Evolutionary conservation across 2,797 vertebrate genomes (phyloP), one percentile per base, ranked within the genome.

Genomic region (Ataeniobius toweri): DNA sequence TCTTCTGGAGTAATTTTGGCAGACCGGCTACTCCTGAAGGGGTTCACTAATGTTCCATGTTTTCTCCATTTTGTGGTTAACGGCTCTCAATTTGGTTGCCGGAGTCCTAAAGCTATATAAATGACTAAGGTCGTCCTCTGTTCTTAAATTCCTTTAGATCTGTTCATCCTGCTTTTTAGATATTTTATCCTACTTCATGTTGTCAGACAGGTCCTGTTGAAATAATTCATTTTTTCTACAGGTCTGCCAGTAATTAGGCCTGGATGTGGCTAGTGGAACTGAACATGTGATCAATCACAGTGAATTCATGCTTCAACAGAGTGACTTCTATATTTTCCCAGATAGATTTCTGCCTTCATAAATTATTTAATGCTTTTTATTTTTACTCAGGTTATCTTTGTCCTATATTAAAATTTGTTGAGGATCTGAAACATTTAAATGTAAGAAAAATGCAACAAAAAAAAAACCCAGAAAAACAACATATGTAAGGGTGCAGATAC

Each of bases 391-490:
- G 31, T 20, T n/a, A 7, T 69, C 20, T 41, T 24, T 41, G 3
- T 41, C 20, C 1, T 22, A 22, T 22, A 67, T 67, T 12, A 24
- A 39, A 67, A 41, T 12, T 22, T 24, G 36, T 26, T 69, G 24
- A 16, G 14, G 12, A 46, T 26, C 41, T 26, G 41, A 46, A n/a
- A 44, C 13, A 26, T 69, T 46, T 28, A n/a, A 48, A 70, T 79
- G 72, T 26, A 80, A 75, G 76, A 80, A 82, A 86, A 75, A 31
- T 51, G 24, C 24, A 61, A 68, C 53, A 77, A 74, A 31, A 78
- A 76, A 80, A 20, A 44, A 18, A 65, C 48, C 59, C 48, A 46
- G 41, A 31, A 22, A 55, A 6, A 78, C 36, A 36, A 36, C 36
- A 75, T 48, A 61, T 39, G 72, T 80, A 58, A 79, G 53, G 51